These are phyloP conservation scores for Octonoba sinensis DNA, from an alignment of 2,888 invertebrate genomes.

Conservation along the genomic window DNA sequence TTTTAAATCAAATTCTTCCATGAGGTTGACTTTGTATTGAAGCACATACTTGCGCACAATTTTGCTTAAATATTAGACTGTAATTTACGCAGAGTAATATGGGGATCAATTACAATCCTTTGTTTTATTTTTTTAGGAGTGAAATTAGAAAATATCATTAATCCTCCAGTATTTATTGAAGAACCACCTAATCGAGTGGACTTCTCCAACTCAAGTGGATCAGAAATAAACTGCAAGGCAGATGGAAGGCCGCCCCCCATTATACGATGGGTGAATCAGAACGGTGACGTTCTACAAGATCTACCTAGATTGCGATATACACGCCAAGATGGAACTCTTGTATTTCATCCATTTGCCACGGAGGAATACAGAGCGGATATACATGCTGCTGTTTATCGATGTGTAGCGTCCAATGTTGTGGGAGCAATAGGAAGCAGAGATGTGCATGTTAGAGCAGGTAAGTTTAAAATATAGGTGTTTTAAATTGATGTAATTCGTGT, in stretches of 20 bases:
- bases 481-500: too few species aligned
- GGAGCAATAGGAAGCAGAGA: slow-evolving; percentile 65
- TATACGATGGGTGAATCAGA: slow-evolving; percentile 51
- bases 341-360: slow-evolving; percentile 63
- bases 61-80: too few species aligned
- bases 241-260: slow-evolving; percentile 39
- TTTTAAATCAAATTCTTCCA: too few species aligned
- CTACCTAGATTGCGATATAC: slow-evolving; percentile 57
- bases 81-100: too few species aligned
- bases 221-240: slow-evolving; percentile 41
- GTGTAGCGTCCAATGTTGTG: slow-evolving; percentile 61
- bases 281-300: slow-evolving; percentile 36
- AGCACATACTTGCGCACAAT: too few species aligned
- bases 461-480: too few species aligned
- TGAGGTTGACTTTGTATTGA: too few species aligned
- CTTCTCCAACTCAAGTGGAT: slow-evolving; percentile 54
- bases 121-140: slow-evolving; percentile 16
- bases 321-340: slow-evolving; percentile 61
- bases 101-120: too few species aligned
- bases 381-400: slow-evolving; percentile 63
- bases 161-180: slow-evolving; percentile 32
- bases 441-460: slow-evolving; percentile 65
- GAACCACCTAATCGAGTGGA: slow-evolving; percentile 53
- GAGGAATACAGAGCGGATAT: slow-evolving; percentile 66
- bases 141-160: slow-evolving; percentile 3